Evolutionary conservation across 2,888 invertebrate species (phyloP).

Genomic region (Synanthedon vespiformis): DNA sequence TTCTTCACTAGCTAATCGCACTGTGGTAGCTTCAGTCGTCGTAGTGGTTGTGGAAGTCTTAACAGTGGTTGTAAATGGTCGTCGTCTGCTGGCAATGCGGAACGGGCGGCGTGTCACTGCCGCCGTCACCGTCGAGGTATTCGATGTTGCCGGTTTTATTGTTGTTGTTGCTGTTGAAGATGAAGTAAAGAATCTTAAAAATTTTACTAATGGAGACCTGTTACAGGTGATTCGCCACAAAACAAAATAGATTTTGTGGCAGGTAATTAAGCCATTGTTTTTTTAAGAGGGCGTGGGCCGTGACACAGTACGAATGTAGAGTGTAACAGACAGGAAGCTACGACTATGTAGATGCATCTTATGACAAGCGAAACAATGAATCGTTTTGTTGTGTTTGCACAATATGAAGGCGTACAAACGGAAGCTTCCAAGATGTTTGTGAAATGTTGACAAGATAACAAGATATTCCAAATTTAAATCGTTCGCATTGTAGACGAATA

Average conservation of each 20-base stretch:
- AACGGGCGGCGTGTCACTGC: slow-evolving; percentile 34
- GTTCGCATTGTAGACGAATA: no score
- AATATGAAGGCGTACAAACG: not conserved
- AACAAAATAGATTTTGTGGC: no score
- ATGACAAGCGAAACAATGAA: not conserved
- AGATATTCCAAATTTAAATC: no score
- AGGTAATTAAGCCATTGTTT: not conserved
- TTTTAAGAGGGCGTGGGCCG: not conserved
- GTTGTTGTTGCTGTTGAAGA: slow-evolving; percentile 10
- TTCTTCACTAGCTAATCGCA: slow-evolving; percentile 36
- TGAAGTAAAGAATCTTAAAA: no score
- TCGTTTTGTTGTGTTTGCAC: not conserved
- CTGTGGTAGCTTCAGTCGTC: slow-evolving; percentile 21
- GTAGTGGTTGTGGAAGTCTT: slow-evolving; percentile 18
- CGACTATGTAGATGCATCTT: not conserved
- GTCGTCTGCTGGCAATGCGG: slow-evolving; percentile 43
- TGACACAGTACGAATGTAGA: slow-evolving; percentile 1
- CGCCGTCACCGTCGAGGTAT: slow-evolving; percentile 8
- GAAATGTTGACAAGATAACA: no score
- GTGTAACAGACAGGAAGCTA: not conserved
- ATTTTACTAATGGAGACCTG: no score
- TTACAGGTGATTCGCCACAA: no score
- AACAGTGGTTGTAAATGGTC: slow-evolving; percentile 17
- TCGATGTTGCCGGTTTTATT: slow-evolving; percentile 5
- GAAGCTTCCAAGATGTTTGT: not conserved